phyloP scores from a whole-genome alignment of 2,113 vertebrate species.

The Xenopus laevis region DNA sequence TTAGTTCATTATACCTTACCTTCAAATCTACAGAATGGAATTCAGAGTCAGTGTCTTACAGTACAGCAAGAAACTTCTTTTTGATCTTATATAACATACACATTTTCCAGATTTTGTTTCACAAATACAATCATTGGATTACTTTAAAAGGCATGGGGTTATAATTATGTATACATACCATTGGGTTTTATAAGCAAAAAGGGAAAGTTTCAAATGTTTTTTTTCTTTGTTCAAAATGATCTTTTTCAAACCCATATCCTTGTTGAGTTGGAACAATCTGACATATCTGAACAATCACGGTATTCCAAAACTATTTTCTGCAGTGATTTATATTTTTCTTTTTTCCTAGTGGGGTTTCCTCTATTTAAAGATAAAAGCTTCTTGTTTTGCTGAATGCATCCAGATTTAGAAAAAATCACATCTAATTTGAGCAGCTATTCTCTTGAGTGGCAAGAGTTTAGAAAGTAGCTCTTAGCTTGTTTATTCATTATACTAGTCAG shows the following conservation, averaged over 20 bases:
- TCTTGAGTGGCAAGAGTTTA: constrained; percentile 32
- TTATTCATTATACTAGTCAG: constrained; percentile 40
- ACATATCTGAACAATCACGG: constrained; percentile 20
- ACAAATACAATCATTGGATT: no score
- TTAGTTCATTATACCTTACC: no score
- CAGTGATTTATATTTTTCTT: constrained; percentile 12
- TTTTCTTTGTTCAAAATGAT: background rate
- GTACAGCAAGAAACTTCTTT: no score
- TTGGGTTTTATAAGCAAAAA: background rate
- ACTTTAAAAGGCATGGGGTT: background rate
- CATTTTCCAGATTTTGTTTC: no score
- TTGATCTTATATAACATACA: no score
- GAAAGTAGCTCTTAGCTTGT: constrained; percentile 42
- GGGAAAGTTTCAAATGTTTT: background rate
- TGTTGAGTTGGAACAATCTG: constrained; percentile 11
- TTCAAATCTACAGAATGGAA: no score
- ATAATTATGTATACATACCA: background rate
- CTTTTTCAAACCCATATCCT: constrained; percentile 14
- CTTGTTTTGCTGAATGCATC: constrained; percentile 38
- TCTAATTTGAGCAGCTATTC: constrained; percentile 43
- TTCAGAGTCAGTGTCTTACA: no score
- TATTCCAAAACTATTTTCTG: constrained; percentile 28
- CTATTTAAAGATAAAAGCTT: constrained; percentile 45
- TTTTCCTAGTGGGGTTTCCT: constrained; percentile 32
- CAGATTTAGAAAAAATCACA: constrained; percentile 44